These are phyloP conservation scores for Epizoanthus rinbou DNA, from an alignment of 92 coral and sea anemone species.

Conservation along the genomic window DNA sequence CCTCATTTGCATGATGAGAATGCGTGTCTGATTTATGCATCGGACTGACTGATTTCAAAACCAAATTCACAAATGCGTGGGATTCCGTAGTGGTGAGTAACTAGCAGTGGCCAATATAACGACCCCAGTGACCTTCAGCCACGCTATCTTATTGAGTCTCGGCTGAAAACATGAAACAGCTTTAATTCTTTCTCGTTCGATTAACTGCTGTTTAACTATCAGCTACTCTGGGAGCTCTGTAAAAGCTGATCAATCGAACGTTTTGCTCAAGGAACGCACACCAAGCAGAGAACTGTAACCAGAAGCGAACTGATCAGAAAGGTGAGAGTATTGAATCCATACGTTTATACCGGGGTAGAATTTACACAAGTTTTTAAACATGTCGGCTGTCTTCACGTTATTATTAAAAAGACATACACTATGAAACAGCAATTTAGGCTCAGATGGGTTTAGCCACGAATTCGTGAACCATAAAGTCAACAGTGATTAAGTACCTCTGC, in stretches of 20 bases:
- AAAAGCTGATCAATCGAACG: neutral
- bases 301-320: conserved; percentile 2
- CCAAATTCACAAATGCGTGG: conserved; percentile 1
- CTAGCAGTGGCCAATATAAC: neutral
- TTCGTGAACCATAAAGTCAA: conserved; percentile 3
- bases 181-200: no score
- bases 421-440: neutral
- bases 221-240: conserved; percentile 2
- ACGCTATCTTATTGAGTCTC: neutral
- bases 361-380: neutral
- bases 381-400: neutral
- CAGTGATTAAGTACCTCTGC: neutral
- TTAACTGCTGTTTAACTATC: neutral
- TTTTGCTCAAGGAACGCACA: neutral
- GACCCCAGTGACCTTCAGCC: neutral
- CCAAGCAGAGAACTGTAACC: neutral
- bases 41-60: neutral
- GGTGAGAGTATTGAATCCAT: conserved; percentile 31
- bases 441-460: neutral
- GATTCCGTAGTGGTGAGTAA: conserved; percentile 25
- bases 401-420: neutral
- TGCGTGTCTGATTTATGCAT: conserved; percentile 38
- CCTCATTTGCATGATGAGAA: conserved; percentile 30
- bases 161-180: neutral
- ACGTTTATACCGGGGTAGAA: neutral